Percentiles rank a stretch among this genome's conserved stretches.
Evolutionary conservation across 2,113 vertebrate genomes (phyloP).

Genomic region (Herpetotheres cachinnans): DNA sequence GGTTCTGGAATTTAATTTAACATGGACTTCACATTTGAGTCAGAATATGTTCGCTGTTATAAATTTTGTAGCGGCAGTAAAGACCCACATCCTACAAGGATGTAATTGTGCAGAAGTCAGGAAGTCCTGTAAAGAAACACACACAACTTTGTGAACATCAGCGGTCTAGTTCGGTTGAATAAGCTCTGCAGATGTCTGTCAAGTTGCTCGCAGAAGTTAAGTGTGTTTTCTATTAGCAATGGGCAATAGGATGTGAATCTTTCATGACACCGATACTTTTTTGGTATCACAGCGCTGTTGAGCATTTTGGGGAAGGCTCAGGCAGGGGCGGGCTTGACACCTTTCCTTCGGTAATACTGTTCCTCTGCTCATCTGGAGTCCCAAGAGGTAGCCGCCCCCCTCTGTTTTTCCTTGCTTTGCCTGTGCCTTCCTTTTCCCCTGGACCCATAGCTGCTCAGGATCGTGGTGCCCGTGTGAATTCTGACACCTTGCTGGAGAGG

Average conservation of each 20-base stretch:
- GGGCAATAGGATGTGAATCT: neutral
- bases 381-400: neutral
- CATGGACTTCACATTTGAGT: neutral
- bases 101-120: neutral
- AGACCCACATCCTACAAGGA: constrained; percentile 23
- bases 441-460: neutral
- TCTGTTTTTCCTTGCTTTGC: neutral
- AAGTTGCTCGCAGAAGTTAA: neutral
- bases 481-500: neutral
- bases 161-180: neutral
- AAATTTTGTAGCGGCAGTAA: constrained; percentile 16
- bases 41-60: neutral
- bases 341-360: neutral
- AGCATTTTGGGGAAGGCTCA: neutral
- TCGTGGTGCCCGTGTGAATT: neutral
- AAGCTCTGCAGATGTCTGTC: neutral
- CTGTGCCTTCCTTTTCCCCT: neutral
- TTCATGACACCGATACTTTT: neutral
- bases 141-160: neutral
- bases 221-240: neutral
- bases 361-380: neutral
- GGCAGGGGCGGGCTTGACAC: neutral
- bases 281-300: neutral
- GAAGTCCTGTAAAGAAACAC: constrained; percentile 18
- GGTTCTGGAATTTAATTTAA: neutral